These are phyloP conservation scores for Pilophorus perplexus DNA, from an alignment of 2,888 invertebrate genomes.

Conservation along the genomic window DNA sequence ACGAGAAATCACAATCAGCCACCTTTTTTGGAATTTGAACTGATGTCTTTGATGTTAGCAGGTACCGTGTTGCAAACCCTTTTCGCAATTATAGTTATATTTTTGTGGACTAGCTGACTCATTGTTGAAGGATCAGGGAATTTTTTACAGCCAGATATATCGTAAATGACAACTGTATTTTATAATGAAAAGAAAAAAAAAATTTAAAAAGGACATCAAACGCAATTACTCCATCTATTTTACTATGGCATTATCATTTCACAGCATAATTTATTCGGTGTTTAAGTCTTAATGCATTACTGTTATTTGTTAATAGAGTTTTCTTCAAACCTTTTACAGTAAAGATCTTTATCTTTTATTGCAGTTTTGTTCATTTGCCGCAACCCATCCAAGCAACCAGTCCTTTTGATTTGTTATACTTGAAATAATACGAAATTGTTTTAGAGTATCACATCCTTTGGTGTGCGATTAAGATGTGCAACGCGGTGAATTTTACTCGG, in stretches of 20 bases:
- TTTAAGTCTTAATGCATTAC: slow-evolving; percentile 40
- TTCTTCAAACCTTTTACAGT: slow-evolving; percentile 45
- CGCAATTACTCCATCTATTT: slow-evolving; percentile 19
- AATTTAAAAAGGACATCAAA: slow-evolving; percentile 15
- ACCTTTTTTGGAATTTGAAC: background rate
- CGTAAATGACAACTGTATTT: slow-evolving; percentile 41
- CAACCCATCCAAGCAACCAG: background rate
- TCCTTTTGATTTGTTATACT: background rate
- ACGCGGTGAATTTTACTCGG: no score
- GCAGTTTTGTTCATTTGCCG: slow-evolving; percentile 8
- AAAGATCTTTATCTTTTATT: slow-evolving; percentile 42
- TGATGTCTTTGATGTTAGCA: background rate
- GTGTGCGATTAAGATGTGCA: no score
- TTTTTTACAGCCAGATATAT: slow-evolving; percentile 43
- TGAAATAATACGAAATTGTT: no score
- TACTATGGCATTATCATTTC: slow-evolving; percentile 41
- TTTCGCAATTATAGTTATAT: slow-evolving; percentile 45
- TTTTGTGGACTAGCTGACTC: slow-evolving; percentile 46
- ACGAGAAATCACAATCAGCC: no score
- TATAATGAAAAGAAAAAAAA: slow-evolving; percentile 20
- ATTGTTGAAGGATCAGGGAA: slow-evolving; percentile 45
- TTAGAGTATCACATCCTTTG: no score
- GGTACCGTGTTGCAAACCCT: slow-evolving; percentile 36
- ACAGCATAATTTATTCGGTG: slow-evolving; percentile 26
- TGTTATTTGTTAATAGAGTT: slow-evolving; percentile 46